Base-by-base conservation (phyloP, 1,140 invertebrate species). In the Nephotettix cincticeps region DNA sequence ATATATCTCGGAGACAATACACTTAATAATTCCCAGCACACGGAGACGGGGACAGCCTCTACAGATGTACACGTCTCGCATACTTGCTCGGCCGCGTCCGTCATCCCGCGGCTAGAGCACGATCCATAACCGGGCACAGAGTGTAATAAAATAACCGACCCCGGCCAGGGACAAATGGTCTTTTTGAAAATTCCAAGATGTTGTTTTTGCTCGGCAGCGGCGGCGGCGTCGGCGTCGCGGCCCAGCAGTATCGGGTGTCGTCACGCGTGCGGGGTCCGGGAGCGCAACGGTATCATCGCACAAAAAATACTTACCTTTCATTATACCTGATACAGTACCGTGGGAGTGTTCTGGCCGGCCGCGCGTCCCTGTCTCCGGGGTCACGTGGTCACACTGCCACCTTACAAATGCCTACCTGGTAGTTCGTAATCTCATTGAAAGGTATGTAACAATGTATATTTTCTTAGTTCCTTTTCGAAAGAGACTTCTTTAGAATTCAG, bases 231-330 rank as follows among this genome's bases (percentile, higher is more conserved):
- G 17, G 14, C 23, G 14, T 4, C 23, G 14, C 14, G 47, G 6
- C 56, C 9, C 56, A 61, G 23, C 14, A 29, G 56, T 61, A 61
- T 61, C 13, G 56, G 27, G 25, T 61, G 56, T 27, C 56, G 21
- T 11, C 9, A 28, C 56, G 56, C 56, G 23, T 61, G 56, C 56
- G 23, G 23, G 25, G 21, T 23, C 13, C 56, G 21, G 47, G 47
- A 51, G 47, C 47, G 23, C 56, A 19, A 21, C 47, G 19, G 47
- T 61, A 61, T 61, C 56, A 61, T 61, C 28, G 56, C 56, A 61
- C 56, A 61, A 61, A 61, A 61, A 61, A 61, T 61, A 27, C 21
- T 61, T 61, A 61, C 56, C 23, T 61, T 61, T 61, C 56, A 61
- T 61, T 61, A 61, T 61, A 61, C 56, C 21, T 51, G 47, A 51